A percentile compares a stretch with the other conserved stretches of the same genome.
Evolutionary conservation across 2,888 invertebrate genomes (phyloP).

Genomic region (Pterostichus niger): DNA sequence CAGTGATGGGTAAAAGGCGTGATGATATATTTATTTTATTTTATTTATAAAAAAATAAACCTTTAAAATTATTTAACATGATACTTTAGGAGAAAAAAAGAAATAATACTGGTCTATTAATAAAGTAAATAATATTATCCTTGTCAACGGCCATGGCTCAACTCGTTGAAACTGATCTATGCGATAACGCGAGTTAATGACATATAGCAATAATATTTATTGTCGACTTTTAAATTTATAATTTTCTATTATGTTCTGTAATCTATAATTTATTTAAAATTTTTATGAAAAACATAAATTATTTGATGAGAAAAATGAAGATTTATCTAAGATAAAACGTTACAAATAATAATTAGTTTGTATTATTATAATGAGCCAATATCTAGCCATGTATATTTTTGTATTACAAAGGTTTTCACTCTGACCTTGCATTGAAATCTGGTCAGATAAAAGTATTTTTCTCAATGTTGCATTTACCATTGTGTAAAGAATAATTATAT

Average conservation of each 20-base stretch:
- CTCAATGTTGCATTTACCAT: conserved; percentile 15
- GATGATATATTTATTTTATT: too few relatives aligned
- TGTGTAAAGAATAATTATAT: conserved; percentile 35
- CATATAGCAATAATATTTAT: not conserved
- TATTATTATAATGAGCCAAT: conserved; percentile 29
- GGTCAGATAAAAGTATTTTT: conserved; percentile 26
- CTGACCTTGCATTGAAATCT: conserved; percentile 44
- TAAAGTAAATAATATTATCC: too few relatives aligned
- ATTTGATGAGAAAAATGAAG: conserved; percentile 16
- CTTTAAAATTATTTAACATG: too few relatives aligned
- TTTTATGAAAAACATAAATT: conserved; percentile 3
- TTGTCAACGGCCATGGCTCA: too few relatives aligned
- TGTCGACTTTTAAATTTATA: not conserved
- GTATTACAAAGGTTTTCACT: conserved; percentile 21
- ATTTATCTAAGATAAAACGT: conserved; percentile 33
- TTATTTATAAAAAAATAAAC: too few relatives aligned
- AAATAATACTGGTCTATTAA: too few relatives aligned
- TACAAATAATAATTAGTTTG: conserved; percentile 34
- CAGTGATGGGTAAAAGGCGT: too few relatives aligned
- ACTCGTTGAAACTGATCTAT: too few relatives aligned
- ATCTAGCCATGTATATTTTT: conserved; percentile 24
- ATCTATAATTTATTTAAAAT: not conserved
- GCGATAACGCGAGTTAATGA: too few relatives aligned
- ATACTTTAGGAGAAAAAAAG: too few relatives aligned
- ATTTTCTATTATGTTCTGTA: conserved; percentile 7